Evolutionary conservation across 2,888 invertebrate genomes (phyloP), one percentile per base, ranked within the genome.

Genomic region (Perizoma affinitatum): DNA sequence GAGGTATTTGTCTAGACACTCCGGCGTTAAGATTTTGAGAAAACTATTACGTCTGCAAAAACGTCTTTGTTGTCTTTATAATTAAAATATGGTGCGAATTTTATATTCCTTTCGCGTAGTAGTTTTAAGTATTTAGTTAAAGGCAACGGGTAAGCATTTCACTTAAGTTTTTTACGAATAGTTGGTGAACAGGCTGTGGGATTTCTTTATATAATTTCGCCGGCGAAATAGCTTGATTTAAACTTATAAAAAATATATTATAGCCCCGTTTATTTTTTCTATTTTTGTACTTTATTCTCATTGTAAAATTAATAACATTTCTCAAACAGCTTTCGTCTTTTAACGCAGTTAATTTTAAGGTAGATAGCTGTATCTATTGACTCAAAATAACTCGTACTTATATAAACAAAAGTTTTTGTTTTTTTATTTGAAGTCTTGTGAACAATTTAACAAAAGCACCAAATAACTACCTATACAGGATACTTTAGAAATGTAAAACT

Each of bases 141-240:
- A 76, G 79, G 80, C 82, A 71, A 78, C 79, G 82, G 83, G 83
- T 80, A 79, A 73, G 83, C 82, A 81, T 83, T 83, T 81, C 76
- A 73, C 60, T 69, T 70, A 69, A 71, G 60, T 70, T 65, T 70
- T 68, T 71, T 61, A 51, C 63, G 22, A 71, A 66, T 66, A 69
- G 65, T 70, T 62, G 66, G 69, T 67, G 67, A 69, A 65, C 70
- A 71, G 79, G 76, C 79, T 78, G 80, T 79, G 79, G 77, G 75
- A 56, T 63, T 55, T 68, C 59, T 58, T 66, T 59, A 53, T 50
- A 45, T 62, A 58, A 11, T 54, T 61, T 66, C 59, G 64, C 68
- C 68, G 71, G 71, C 72, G 63, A 63, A 64, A 44, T 38, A 43
- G 11, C 54, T 22, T 46, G 43, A 36, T 51, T 53, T 45, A 22